Evolutionary conservation across 2,113 vertebrate genomes (phyloP).

Genomic region (Zosterops pallidus): DNA sequence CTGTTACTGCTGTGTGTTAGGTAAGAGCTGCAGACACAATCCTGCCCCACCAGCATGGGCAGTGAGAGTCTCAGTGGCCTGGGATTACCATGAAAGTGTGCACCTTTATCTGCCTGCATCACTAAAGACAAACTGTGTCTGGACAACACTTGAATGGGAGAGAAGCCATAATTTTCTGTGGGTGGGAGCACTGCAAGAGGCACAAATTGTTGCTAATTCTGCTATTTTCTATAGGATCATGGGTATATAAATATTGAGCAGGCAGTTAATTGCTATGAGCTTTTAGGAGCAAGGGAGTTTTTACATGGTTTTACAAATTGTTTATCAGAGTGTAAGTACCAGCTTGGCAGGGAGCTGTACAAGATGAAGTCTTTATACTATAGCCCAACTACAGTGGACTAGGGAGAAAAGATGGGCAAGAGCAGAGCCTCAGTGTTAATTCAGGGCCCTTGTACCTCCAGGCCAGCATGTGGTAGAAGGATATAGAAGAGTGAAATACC

Average conservation of each 20-base stretch:
- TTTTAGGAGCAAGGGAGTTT: not conserved
- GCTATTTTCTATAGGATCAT: not conserved
- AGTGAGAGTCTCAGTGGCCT: not conserved
- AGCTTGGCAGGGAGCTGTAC: not conserved
- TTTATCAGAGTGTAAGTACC: not conserved
- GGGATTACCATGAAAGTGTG: not conserved
- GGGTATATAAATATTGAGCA: not conserved
- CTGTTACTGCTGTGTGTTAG: not conserved
- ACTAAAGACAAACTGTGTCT: fast-evolving
- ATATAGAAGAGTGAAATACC: not conserved
- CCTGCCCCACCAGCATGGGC: not conserved
- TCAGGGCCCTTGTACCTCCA: not conserved
- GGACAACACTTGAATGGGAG: not conserved
- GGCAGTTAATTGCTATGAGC: not conserved
- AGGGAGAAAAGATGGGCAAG: not conserved
- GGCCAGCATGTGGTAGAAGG: not conserved
- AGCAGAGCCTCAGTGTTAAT: not conserved
- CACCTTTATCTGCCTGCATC: fast-evolving
- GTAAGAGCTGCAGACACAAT: not conserved
- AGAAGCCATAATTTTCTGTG: not conserved
- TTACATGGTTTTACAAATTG: not conserved
- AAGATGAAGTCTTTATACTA: not conserved
- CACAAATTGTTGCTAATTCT: not conserved
- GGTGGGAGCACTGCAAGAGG: not conserved
- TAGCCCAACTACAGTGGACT: not conserved